Conservation (phyloP, 2,113 vertebrate genomes). For the Odontophorus gujanensis region DNA sequence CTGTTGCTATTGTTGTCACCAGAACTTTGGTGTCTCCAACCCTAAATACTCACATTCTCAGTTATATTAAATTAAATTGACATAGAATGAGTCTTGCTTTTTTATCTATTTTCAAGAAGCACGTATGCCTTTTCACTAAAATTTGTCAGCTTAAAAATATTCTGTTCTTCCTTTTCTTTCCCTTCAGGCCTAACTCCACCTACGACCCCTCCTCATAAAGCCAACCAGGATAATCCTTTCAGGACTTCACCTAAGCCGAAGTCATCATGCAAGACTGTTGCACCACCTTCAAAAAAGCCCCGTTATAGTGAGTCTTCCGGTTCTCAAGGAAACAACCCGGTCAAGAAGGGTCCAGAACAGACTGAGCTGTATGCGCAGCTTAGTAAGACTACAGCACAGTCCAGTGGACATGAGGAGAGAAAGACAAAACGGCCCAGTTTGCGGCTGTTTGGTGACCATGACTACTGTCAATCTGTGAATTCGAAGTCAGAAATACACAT, state of each 20-base stretch:
- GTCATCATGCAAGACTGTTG: slow-evolving; percentile 92
- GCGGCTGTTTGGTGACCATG: slow-evolving; percentile 94
- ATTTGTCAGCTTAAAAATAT: slow-evolving; percentile 26
- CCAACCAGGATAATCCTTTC: slow-evolving; percentile 98
- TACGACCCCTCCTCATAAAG: slow-evolving; percentile 99
- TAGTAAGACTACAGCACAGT: slow-evolving; percentile 88
- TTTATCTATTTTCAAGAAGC: slow-evolving; percentile 40
- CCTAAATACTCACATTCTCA: not conserved
- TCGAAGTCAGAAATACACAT: slow-evolving; percentile 86
- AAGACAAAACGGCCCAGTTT: slow-evolving; percentile 86
- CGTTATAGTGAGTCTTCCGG: slow-evolving; percentile 87
- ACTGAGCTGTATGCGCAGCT: slow-evolving; percentile 95
- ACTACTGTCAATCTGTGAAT: slow-evolving; percentile 95
- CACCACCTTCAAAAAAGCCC: slow-evolving; percentile 90
- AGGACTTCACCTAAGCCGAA: slow-evolving; percentile 96
- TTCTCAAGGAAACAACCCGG: slow-evolving; percentile 83
- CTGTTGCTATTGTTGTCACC: slow-evolving; percentile 14
- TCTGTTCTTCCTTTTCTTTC: slow-evolving; percentile 41
- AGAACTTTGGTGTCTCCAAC: not conserved
- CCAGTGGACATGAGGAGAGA: slow-evolving; percentile 86
- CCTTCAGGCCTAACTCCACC: slow-evolving; percentile 97
- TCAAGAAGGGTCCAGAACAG: slow-evolving; percentile 90
- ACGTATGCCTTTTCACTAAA: not conserved
- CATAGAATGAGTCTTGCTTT: not conserved
- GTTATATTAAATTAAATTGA: not conserved